Evolutionary conservation across 2,888 invertebrate genomes (phyloP), one percentile per base, ranked within the genome.

Genomic region (Melinaea menophilus): DNA sequence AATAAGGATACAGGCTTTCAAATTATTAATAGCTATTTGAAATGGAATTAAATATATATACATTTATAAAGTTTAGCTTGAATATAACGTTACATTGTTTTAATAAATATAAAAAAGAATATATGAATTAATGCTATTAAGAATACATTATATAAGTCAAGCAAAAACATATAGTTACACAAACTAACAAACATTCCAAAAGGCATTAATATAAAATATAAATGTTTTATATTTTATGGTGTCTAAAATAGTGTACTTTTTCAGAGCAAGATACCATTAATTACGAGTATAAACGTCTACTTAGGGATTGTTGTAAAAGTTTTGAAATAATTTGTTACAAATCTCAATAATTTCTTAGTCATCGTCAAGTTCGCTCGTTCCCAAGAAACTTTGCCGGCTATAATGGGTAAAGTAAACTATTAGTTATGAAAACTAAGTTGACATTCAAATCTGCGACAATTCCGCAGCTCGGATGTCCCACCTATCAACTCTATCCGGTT

Each of bases 351-450:
- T 80, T 83, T 78, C 76, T 75, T 74, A 74, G 78, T 79, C 79
- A 79, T 79, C 78, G 79, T 79, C 76, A 79, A 85, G 79, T 83
- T 82, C 69, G 78, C 76, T 80, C 80, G 78, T 82, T 84, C 67
- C 64, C 71, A 73, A 75, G 75, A 72, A 83, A 84, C 78, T 82
- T 84, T 70, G 71, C 70, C 73, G 78, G 78, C 82, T 82, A 82
- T 84, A 82, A 81, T 74, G 78, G 83, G 78, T 78, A 79, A 82
- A 83, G 82, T 84, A 82, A 75, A 76, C 75, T 76, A 76, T 86
- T 85, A 88, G 82, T 87, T 84, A 85, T 81, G 82, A 82, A 84
- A 86, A 84, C 82, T 75, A 79, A 86, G 85, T 85, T 87, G 85
- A 84, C 84, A 88, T 85, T 87, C 85, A 89, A 88, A 87, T 88